phyloP scores from a whole-genome alignment of 2,113 vertebrate genomes.

The Protobothrops flavoviridis region DNA sequence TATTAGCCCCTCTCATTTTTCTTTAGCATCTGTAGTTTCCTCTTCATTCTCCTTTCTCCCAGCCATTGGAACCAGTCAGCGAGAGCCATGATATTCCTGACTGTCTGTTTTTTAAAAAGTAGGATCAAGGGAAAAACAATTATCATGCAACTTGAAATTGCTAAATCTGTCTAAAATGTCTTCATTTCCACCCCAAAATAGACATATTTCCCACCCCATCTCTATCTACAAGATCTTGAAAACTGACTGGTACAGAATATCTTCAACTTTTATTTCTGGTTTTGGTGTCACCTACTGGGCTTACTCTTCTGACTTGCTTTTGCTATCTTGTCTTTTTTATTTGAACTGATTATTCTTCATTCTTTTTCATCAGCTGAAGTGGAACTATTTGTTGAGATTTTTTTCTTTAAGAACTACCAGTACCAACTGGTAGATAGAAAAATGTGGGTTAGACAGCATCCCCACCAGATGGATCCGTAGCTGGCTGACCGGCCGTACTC shows the following conservation, averaged over 20 bases:
- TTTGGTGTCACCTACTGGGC: background rate
- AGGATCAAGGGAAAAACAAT: background rate
- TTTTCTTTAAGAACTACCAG: background rate
- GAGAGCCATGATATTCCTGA: background rate
- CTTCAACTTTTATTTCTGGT: background rate
- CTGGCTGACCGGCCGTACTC: no score
- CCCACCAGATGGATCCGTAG: no score
- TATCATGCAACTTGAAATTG: background rate
- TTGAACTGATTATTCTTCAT: background rate
- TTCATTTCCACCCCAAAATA: background rate
- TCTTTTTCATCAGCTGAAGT: background rate
- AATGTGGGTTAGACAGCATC: no score
- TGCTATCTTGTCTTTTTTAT: background rate
- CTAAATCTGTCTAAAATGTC: background rate
- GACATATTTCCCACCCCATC: background rate
- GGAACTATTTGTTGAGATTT: background rate
- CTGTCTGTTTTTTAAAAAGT: background rate
- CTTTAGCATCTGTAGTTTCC: background rate
- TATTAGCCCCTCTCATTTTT: background rate
- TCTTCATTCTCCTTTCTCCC: background rate
- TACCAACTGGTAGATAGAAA: background rate
- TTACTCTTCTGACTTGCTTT: background rate
- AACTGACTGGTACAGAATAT: background rate
- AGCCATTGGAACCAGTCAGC: background rate
- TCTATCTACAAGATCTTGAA: background rate